Conservation (phyloP, 1,140 invertebrate species). For the Bombus confusus region DNA sequence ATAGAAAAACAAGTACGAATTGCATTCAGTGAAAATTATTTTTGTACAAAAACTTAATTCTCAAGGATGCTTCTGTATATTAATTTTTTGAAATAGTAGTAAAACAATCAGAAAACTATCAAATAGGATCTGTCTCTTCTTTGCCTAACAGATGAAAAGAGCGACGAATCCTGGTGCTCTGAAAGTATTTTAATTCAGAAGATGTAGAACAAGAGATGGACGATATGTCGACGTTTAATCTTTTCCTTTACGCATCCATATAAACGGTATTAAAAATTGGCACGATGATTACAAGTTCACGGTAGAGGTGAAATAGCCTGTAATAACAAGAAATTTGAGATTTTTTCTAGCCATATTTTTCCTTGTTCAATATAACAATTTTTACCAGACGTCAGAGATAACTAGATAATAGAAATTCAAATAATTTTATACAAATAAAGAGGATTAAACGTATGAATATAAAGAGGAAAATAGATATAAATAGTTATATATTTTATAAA, state of each 20-base stretch:
- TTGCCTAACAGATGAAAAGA: neutral
- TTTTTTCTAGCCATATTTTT: neutral
- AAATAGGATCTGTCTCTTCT: neutral
- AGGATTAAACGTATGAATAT: neutral
- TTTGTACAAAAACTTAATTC: neutral
- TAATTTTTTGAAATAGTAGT: neutral
- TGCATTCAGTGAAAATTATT: no score
- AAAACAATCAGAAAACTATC: neutral
- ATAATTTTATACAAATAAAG: neutral
- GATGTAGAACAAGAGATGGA: neutral
- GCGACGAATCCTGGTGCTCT: neutral
- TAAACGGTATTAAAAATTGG: neutral
- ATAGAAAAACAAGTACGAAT: neutral
- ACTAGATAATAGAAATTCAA: neutral
- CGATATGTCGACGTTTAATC: neutral
- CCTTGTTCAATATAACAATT: neutral
- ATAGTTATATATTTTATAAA: no score
- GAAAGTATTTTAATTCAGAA: neutral
- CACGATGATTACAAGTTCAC: neutral
- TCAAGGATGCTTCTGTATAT: no score
- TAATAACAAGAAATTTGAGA: conserved; percentile 30
- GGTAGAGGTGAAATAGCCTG: conserved; percentile 21
- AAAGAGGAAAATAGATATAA: neutral
- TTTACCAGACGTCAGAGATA: neutral
- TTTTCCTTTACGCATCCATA: neutral